phyloP scores from a whole-genome alignment of 2,797 vertebrate species.

The Falco concolor region DNA sequence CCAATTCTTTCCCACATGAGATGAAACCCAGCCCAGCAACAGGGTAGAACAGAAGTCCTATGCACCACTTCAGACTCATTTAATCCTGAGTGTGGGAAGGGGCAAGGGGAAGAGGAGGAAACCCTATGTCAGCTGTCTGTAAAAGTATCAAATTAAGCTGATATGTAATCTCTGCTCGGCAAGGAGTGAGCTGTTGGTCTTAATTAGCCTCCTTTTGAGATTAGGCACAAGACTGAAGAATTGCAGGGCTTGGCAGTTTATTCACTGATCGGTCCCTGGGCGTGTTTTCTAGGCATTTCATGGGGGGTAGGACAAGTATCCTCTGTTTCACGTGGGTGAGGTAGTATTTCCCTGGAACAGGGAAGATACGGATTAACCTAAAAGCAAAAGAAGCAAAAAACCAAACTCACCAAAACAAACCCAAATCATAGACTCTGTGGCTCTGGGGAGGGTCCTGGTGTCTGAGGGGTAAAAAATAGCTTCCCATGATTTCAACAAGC shows the following conservation, averaged over 20 bases:
- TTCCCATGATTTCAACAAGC: background rate
- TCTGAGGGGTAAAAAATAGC: background rate
- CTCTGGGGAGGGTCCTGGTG: background rate
- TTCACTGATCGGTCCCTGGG: background rate
- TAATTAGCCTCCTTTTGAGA: background rate
- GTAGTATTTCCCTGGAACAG: background rate
- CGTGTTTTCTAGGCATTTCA: background rate
- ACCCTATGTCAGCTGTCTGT: constrained; percentile 1
- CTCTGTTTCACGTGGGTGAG: background rate
- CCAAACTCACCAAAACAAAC: background rate
- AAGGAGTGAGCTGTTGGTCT: background rate
- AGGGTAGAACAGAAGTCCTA: background rate
- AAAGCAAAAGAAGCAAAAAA: background rate
- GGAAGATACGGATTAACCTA: background rate
- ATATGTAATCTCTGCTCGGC: background rate
- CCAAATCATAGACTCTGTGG: background rate
- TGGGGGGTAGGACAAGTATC: background rate
- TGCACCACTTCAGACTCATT: background rate
- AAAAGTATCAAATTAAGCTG: constrained; percentile 14
- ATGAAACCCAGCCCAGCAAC: background rate
- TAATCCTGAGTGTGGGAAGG: accelerated
- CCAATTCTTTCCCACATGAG: background rate
- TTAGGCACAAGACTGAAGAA: background rate
- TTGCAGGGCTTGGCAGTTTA: background rate
- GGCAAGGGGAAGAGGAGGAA: background rate